phyloP scores from a whole-genome alignment of 2,888 invertebrate species.

The Stramonita haemastoma region DNA sequence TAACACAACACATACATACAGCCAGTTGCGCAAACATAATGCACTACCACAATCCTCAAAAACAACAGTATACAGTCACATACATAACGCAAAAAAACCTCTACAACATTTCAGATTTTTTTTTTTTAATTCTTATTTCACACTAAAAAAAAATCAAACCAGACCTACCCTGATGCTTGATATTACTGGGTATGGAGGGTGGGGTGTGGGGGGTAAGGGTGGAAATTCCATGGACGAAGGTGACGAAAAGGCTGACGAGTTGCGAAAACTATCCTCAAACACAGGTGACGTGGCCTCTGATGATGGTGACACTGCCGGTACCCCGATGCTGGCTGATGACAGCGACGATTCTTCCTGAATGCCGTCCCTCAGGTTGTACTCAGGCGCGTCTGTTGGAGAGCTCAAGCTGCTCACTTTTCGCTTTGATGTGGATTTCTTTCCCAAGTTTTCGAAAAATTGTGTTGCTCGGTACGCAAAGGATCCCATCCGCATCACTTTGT shows the following conservation, averaged over 20 bases:
- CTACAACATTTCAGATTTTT: neutral
- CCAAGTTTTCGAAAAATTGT: conserved; percentile 69
- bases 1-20: neutral
- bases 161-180: conserved; percentile 32
- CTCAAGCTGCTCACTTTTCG: conserved; percentile 39
- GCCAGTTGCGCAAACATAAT: neutral
- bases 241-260: conserved; percentile 11
- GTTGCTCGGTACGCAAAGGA: conserved; percentile 64
- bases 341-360: conserved; percentile 51
- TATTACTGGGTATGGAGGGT: neutral
- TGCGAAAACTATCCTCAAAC: conserved; percentile 30
- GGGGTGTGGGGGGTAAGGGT: conserved; percentile 4
- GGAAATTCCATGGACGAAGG: conserved; percentile 11
- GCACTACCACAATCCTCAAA: neutral
- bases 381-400: conserved; percentile 15
- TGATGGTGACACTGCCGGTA: conserved; percentile 31
- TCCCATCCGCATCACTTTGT: conserved; percentile 62
- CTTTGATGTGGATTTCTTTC: conserved; percentile 57
- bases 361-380: conserved; percentile 38
- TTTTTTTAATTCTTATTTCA: too few relatives aligned
- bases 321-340: conserved; percentile 42
- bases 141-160: neutral
- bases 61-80: neutral
- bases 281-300: conserved; percentile 31
- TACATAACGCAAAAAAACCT: neutral